A percentile compares a stretch with the other conserved stretches of the same genome.
These are phyloP conservation scores for Diaphora mendica DNA, from an alignment of 2,888 invertebrate species.

Conservation along the genomic window DNA sequence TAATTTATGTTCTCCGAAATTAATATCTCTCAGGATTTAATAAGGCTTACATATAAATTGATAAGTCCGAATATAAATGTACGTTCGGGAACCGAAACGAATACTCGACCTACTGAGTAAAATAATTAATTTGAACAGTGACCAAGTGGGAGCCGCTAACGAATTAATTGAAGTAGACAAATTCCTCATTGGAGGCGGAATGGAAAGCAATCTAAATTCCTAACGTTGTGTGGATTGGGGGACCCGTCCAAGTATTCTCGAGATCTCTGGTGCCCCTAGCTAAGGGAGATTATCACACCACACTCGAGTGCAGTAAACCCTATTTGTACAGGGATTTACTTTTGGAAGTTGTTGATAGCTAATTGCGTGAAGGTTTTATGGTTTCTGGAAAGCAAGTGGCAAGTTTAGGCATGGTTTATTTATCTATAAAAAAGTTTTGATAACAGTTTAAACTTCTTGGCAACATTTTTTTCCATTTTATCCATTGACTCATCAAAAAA, in stretches of 20 bases:
- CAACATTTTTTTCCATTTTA: no score
- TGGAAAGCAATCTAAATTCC: slow-evolving; percentile 70
- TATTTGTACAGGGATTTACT: slow-evolving; percentile 37
- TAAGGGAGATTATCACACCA: slow-evolving; percentile 36
- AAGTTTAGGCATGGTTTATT: not conserved
- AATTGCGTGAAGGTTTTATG: slow-evolving; percentile 34
- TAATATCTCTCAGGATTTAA: not conserved
- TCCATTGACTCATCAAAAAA: no score
- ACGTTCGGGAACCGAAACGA: slow-evolving; percentile 7
- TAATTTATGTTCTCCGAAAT: not conserved
- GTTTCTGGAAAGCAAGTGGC: not conserved
- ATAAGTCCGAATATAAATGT: not conserved
- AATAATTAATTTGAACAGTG: slow-evolving; percentile 49
- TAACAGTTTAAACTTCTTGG: no score
- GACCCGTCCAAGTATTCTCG: slow-evolving; percentile 12
- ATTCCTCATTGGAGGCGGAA: slow-evolving; percentile 51
- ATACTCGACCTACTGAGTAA: slow-evolving; percentile 32
- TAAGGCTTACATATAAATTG: not conserved
- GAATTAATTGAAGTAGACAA: slow-evolving; percentile 64
- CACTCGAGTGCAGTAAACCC: slow-evolving; percentile 17
- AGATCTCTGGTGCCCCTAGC: slow-evolving; percentile 6
- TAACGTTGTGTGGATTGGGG: slow-evolving; percentile 55
- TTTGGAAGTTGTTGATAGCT: slow-evolving; percentile 29
- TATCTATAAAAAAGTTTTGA: not conserved
- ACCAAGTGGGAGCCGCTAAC: slow-evolving; percentile 42